phyloP scores from a whole-genome alignment of 2,888 invertebrate species.

The Sarcophaga carnaria region DNA sequence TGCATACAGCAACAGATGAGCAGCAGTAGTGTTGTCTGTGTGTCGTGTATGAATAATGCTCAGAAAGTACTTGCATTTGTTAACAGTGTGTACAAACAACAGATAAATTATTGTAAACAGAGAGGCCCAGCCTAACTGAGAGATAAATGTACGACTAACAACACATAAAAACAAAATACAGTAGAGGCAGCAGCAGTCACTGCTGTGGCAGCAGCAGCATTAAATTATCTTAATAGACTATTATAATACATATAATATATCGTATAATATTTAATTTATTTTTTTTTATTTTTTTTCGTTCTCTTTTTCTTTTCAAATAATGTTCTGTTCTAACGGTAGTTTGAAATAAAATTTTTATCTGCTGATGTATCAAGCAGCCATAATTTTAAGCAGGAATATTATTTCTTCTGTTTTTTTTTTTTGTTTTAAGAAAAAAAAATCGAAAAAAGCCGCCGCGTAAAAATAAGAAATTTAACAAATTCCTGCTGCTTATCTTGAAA shows the following conservation, averaged over 20 bases:
- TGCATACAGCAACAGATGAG: too few relatives aligned
- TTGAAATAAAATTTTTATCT: conserved; percentile 15
- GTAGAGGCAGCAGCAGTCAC: neutral
- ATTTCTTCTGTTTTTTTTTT: neutral
- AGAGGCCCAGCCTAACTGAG: neutral
- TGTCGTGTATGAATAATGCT: too few relatives aligned
- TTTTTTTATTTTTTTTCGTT: neutral
- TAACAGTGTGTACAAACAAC: too few relatives aligned
- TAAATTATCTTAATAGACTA: too few relatives aligned
- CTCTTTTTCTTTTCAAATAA: neutral
- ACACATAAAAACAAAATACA: neutral
- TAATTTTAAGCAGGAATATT: neutral
- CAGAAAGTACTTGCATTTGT: too few relatives aligned
- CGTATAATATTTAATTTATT: neutral
- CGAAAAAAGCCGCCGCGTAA: neutral
- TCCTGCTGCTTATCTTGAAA: neutral
- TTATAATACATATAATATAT: neutral
- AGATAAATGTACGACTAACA: neutral
- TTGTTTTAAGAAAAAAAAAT: neutral
- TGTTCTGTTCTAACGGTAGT: conserved; percentile 4
- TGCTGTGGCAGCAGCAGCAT: too few relatives aligned
- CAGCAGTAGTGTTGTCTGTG: too few relatives aligned
- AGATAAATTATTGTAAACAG: neutral
- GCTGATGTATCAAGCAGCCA: conserved; percentile 10
- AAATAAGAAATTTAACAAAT: neutral